Percentiles rank a stretch among this genome's conserved stretches.
phyloP scores from a whole-genome alignment of 2,113 vertebrate species.

The Gopherus flavomarginatus region DNA sequence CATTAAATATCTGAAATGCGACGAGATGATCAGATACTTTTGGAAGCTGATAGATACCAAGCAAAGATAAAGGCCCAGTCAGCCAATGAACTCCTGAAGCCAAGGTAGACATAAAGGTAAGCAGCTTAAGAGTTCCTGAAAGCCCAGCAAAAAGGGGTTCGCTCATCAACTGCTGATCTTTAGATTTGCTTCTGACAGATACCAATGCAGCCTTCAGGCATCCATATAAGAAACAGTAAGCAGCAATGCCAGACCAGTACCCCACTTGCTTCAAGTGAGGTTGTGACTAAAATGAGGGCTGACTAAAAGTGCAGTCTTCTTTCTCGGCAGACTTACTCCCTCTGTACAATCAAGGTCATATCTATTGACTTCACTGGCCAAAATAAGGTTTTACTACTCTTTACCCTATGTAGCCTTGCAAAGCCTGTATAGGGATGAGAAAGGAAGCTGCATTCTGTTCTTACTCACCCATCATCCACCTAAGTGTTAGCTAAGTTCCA shows the following conservation, averaged over 20 bases:
- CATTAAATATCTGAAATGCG: rapidly evolving
- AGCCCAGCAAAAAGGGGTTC: background rate
- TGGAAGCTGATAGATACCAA: rapidly evolving
- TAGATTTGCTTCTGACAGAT: background rate
- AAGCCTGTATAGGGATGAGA: background rate
- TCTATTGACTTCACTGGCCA: background rate
- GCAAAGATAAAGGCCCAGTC: background rate
- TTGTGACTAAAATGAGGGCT: background rate
- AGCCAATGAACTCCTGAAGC: background rate
- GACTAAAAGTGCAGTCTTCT: background rate
- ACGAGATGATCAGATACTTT: background rate
- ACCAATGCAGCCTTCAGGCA: background rate
- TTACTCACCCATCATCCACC: background rate
- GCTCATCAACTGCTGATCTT: background rate
- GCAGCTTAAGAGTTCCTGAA: background rate
- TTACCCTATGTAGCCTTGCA: background rate
- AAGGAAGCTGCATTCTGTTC: background rate
- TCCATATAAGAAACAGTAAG: background rate
- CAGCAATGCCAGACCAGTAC: background rate
- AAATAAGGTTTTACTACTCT: background rate
- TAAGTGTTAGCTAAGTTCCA: background rate
- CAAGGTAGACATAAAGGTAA: rapidly evolving
- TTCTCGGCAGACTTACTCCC: no score
- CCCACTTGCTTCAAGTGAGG: background rate
- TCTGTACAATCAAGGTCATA: background rate